Conservation (phyloP, 30 jellyfish, hydroid and myxozoan genomes). For the Pelagia noctiluca region DNA sequence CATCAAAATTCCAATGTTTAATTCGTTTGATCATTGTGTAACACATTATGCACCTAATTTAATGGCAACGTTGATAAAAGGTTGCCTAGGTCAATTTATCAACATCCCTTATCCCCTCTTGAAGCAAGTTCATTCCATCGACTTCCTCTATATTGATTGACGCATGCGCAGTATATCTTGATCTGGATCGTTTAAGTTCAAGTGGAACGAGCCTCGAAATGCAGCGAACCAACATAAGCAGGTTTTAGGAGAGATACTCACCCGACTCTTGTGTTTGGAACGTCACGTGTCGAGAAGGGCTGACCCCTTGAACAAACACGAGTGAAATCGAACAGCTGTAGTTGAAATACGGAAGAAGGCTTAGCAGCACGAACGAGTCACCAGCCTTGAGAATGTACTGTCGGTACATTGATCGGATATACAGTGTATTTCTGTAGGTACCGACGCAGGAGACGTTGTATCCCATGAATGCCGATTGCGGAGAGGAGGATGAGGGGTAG, state of each 20-base stretch:
- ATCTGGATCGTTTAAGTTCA: no score
- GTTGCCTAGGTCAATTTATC: no score
- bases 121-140: no score
- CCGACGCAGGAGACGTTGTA: conserved; percentile 46
- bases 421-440: neutral
- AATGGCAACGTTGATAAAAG: no score
- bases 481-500: neutral
- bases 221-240: no score
- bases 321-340: conserved; percentile 4
- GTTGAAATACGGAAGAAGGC: conserved; percentile 31
- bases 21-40: no score
- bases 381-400: conserved; percentile 19
- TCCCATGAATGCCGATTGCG: conserved; percentile 31
- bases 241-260: conserved; percentile 31
- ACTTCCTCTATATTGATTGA: no score
- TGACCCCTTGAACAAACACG: conserved; percentile 42
- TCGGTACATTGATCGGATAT: conserved; percentile 13
- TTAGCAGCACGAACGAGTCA: neutral
- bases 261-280: conserved; percentile 39
- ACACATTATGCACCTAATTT: no score
- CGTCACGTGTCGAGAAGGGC: conserved; percentile 4
- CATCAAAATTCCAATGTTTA: no score
- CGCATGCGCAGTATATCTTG: no score
- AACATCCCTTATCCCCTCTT: no score
- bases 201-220: no score